phyloP scores from a whole-genome alignment of 2,888 invertebrate species.

The Oscheius myriophilus region DNA sequence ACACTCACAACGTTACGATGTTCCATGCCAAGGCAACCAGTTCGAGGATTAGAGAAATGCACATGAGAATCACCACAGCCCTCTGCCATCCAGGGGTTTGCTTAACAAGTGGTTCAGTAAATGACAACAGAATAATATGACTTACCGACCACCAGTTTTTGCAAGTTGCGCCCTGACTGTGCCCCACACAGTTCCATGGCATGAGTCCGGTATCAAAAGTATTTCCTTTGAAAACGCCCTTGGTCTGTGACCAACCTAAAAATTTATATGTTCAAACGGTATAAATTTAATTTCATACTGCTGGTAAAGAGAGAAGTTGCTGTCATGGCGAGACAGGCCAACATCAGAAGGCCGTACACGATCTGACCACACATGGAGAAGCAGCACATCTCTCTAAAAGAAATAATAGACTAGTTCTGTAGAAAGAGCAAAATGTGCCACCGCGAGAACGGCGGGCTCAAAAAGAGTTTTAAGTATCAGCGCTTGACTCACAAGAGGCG shows the following conservation, averaged over 20 bases:
- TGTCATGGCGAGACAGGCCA: constrained; percentile 44
- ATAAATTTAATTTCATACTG: constrained; percentile 28
- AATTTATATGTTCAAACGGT: background rate
- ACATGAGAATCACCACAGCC: constrained; percentile 39
- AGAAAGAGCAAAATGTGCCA: constrained; percentile 1
- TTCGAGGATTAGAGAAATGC: constrained; percentile 37
- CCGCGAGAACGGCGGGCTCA: background rate
- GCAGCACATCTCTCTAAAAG: constrained; percentile 24
- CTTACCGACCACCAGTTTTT: constrained; percentile 26
- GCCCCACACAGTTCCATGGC: constrained; percentile 30
- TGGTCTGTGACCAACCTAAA: constrained; percentile 27
- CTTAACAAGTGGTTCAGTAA: background rate
- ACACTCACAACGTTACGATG: constrained; percentile 39
- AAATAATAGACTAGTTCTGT: background rate
- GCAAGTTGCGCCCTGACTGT: constrained; percentile 10
- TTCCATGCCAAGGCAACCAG: constrained; percentile 47
- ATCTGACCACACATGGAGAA: constrained; percentile 50
- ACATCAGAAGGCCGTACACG: constrained; percentile 51
- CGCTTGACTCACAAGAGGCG: constrained; percentile 17
- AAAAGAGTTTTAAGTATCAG: background rate
- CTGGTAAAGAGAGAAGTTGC: constrained; percentile 48
- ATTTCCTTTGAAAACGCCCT: background rate
- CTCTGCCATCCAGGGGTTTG: constrained; percentile 16
- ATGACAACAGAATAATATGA: background rate
- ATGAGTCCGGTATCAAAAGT: constrained; percentile 18